Percentiles rank a stretch among this genome's conserved stretches.
phyloP scores from a whole-genome alignment of 2,797 vertebrate species.

The Acridotheres tristis region DNA sequence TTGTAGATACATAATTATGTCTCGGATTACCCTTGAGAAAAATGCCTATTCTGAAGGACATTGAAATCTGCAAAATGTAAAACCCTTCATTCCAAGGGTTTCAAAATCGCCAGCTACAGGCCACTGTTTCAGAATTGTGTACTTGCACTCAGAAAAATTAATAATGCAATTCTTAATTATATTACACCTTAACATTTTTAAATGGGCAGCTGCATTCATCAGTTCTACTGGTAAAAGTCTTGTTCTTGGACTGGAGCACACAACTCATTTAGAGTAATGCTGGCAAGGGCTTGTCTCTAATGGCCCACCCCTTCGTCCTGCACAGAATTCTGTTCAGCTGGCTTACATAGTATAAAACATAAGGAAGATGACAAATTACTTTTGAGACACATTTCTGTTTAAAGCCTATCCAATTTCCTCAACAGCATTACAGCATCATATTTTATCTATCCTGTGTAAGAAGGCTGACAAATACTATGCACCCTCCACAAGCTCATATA shows the following conservation, averaged over 20 bases:
- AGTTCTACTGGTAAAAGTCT: not conserved
- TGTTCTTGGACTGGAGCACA: not conserved
- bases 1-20: not conserved
- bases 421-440: not conserved
- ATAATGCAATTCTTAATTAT: not conserved
- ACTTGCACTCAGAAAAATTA: not conserved
- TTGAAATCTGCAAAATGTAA: not conserved
- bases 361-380: not conserved
- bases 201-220: not conserved
- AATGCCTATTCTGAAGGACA: not conserved
- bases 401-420: not conserved
- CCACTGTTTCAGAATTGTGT: not conserved
- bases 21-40: not conserved
- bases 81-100: not conserved
- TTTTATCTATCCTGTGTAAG: not conserved
- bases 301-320: not conserved
- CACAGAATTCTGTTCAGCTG: not conserved
- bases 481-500: not conserved
- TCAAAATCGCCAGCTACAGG: not conserved
- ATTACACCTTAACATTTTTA: not conserved
- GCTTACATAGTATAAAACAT: not conserved
- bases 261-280: not conserved
- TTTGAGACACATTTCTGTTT: not conserved
- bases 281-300: not conserved
- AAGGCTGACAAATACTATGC: not conserved